phyloP scores from a whole-genome alignment of 2,113 vertebrate genomes.

The Sceloporus undulatus region DNA sequence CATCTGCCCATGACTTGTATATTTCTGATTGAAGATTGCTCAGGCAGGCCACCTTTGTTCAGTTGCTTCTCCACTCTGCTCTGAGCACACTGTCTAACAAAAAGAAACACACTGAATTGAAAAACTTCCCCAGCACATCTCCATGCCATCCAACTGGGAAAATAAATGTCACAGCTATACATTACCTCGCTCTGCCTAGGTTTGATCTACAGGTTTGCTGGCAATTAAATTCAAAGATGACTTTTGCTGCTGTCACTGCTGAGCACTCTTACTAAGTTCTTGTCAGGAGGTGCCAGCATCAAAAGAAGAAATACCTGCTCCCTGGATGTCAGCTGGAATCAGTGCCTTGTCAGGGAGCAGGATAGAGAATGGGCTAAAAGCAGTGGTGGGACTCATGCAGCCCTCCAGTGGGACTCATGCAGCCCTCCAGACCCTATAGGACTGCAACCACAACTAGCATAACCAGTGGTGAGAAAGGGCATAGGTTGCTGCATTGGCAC shows the following conservation, averaged over 20 bases:
- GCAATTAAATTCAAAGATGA: background rate
- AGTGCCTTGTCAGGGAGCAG: background rate
- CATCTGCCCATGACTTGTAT: background rate
- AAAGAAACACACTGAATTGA: background rate
- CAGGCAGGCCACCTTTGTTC: background rate
- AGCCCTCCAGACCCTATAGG: too few relatives aligned
- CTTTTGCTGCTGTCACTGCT: background rate
- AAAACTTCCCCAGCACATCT: too few relatives aligned
- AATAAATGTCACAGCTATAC: background rate
- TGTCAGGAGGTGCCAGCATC: constrained; percentile 18
- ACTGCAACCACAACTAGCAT: too few relatives aligned
- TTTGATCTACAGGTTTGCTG: background rate
- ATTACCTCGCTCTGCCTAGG: background rate
- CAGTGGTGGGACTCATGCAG: background rate
- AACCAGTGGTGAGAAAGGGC: too few relatives aligned
- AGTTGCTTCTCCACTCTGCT: background rate
- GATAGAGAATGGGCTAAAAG: background rate
- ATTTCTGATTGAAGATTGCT: background rate
- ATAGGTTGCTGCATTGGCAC: too few relatives aligned
- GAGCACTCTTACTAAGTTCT: background rate
- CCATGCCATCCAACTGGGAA: background rate
- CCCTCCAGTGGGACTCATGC: too few relatives aligned
- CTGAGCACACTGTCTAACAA: background rate
- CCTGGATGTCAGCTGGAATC: background rate
- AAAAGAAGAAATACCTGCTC: background rate